Percentiles rank a stretch among this genome's conserved stretches.
These are phyloP conservation scores for Sebastes fasciatus DNA, from an alignment of 2,113 vertebrate genomes.

Conservation along the genomic window DNA sequence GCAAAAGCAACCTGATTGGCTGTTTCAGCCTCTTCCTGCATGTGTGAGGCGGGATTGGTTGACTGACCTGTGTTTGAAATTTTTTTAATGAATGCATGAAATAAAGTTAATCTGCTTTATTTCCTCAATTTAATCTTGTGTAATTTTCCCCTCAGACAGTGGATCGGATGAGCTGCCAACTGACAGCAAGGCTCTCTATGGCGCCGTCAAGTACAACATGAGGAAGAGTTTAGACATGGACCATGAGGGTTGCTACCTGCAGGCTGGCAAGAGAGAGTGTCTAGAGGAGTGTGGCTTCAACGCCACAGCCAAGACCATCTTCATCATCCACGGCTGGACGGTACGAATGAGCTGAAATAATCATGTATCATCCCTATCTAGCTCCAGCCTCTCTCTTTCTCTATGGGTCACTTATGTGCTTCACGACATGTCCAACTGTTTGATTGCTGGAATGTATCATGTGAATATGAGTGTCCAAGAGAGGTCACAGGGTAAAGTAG, in stretches of 20 bases:
- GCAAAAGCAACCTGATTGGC: background rate
- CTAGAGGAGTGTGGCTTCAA: slow-evolving; percentile 91
- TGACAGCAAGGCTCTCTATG: background rate
- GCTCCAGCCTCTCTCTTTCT: no score
- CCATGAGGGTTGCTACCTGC: slow-evolving; percentile 87
- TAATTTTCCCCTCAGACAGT: slow-evolving; percentile 5
- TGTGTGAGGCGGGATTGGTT: slow-evolving; percentile 7
- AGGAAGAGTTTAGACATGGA: slow-evolving; percentile 81
- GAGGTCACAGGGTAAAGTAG: background rate
- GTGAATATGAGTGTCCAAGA: slow-evolving; percentile 23
- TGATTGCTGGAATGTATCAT: slow-evolving; percentile 40
- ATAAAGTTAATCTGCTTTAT: background rate
- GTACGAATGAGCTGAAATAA: slow-evolving; percentile 69
- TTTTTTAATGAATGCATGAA: background rate
- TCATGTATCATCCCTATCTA: slow-evolving; percentile 2
- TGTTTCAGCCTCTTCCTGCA: background rate
- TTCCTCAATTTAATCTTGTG: background rate
- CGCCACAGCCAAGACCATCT: slow-evolving; percentile 89
- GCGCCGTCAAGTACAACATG: slow-evolving; percentile 86
- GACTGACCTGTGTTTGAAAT: background rate
- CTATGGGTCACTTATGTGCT: background rate
- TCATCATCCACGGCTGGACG: slow-evolving; percentile 97
- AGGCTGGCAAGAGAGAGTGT: slow-evolving; percentile 66
- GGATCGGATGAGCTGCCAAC: slow-evolving; percentile 28
- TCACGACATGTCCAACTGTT: background rate